Evolutionary conservation across 2,888 invertebrate genomes (phyloP).

Genomic region (Sesia bembeciformis): DNA sequence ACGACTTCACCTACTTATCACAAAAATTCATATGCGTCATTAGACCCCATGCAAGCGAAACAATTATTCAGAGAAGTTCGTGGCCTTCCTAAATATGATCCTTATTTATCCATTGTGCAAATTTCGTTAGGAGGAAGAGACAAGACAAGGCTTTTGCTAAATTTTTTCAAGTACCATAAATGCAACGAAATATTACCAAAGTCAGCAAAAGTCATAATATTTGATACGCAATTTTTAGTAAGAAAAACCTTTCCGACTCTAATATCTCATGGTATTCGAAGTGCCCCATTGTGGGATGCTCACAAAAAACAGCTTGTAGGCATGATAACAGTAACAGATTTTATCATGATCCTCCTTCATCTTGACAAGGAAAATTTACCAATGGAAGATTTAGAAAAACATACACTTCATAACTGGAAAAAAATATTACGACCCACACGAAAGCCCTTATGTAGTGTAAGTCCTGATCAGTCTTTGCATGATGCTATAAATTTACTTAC

Average conservation of each 20-base stretch:
- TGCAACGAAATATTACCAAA: conserved; percentile 68
- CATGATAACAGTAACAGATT: conserved; percentile 68
- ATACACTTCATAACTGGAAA: conserved; percentile 62
- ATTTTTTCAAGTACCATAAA: conserved; percentile 68
- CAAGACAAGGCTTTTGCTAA: conserved; percentile 60
- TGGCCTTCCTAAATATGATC: conserved; percentile 64
- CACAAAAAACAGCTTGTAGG: conserved; percentile 58
- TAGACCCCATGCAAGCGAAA: conserved; percentile 63
- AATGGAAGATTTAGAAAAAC: conserved; percentile 60
- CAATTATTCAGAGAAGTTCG: conserved; percentile 65
- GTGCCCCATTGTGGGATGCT: conserved; percentile 66
- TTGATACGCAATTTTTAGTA: conserved; percentile 65
- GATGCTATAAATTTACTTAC: conserved; percentile 62
- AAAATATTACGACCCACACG: conserved; percentile 53
- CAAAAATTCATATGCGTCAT: conserved; percentile 64
- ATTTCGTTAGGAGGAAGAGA: conserved; percentile 66
- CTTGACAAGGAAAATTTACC: conserved; percentile 54
- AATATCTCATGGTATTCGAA: conserved; percentile 64
- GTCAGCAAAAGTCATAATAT: conserved; percentile 68
- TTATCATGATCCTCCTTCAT: conserved; percentile 58
- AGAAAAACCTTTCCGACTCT: conserved; percentile 65
- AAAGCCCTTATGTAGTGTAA: conserved; percentile 53
- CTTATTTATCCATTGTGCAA: conserved; percentile 67
- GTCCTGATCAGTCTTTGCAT: conserved; percentile 61
- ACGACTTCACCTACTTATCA: conserved; percentile 67